Evolutionary conservation across 2,888 invertebrate species (phyloP).

Genomic region (Brenthis ino): DNA sequence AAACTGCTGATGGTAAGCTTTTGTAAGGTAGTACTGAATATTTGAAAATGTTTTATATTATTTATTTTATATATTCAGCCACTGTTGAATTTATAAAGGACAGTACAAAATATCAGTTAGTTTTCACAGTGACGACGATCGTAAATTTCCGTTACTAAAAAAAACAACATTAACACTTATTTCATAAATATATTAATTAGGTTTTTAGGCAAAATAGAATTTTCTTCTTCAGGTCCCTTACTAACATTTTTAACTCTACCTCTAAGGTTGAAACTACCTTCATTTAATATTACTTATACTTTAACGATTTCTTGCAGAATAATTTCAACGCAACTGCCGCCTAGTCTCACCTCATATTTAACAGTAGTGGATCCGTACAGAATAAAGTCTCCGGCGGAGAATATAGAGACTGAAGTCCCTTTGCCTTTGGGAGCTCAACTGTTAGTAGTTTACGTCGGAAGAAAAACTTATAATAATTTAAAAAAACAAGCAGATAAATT

Average conservation of each 20-base stretch:
- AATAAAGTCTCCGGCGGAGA: conserved; percentile 91
- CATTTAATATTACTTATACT: neutral
- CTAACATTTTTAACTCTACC: too few relatives aligned
- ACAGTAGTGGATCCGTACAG: conserved; percentile 92
- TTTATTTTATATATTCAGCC: neutral
- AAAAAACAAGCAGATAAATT: conserved; percentile 61
- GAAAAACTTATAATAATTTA: conserved; percentile 82
- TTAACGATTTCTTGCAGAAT: conserved; percentile 81
- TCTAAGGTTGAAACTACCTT: too few relatives aligned
- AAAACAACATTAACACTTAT: too few relatives aligned
- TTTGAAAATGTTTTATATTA: too few relatives aligned
- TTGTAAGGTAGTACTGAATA: too few relatives aligned
- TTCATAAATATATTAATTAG: too few relatives aligned
- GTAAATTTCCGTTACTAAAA: too few relatives aligned
- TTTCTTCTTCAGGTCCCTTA: too few relatives aligned
- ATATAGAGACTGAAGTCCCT: conserved; percentile 84
- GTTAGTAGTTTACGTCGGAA: conserved; percentile 88
- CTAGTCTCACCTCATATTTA: conserved; percentile 88
- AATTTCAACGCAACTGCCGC: conserved; percentile 89
- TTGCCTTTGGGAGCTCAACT: conserved; percentile 92
- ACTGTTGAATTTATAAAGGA: neutral
- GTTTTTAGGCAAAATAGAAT: too few relatives aligned
- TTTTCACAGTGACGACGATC: too few relatives aligned
- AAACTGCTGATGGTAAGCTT: too few relatives aligned
- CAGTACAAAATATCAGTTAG: too few relatives aligned